Evolutionary conservation across 2,113 vertebrate species (phyloP).

Genomic region (Micronisus gabar): DNA sequence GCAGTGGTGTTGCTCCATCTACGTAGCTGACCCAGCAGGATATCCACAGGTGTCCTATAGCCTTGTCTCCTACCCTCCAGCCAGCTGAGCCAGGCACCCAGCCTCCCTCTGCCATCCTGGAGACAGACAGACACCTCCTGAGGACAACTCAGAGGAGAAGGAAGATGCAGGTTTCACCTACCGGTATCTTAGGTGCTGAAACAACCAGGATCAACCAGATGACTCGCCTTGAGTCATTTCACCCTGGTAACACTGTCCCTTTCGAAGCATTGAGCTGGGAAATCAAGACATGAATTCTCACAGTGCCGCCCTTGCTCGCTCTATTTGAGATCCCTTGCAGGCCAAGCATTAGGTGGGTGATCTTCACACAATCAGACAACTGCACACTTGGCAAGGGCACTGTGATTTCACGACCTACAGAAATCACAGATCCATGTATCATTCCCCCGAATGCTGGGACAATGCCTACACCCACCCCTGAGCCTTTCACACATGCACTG

Average conservation of each 20-base stretch:
- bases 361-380: constrained; percentile 1
- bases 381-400: background rate
- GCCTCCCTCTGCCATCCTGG: background rate
- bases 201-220: background rate
- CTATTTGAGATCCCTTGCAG: background rate
- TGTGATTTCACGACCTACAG: background rate
- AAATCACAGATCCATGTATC: background rate
- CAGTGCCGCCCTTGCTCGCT: background rate
- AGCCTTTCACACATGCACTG: background rate
- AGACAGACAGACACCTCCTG: background rate
- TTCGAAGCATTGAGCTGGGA: background rate
- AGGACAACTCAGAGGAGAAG: background rate
- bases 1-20: background rate
- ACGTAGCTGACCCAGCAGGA: background rate
- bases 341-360: background rate
- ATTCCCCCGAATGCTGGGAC: background rate
- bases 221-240: background rate
- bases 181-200: background rate
- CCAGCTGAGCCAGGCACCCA: background rate
- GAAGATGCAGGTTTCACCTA: background rate
- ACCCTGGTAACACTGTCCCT: fast-evolving
- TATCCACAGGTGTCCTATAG: background rate
- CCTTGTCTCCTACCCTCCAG: background rate
- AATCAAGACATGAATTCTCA: background rate
- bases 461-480: background rate